Base-by-base conservation (phyloP, 2,113 vertebrate species). In the Ophthalmolycus amberensis region DNA sequence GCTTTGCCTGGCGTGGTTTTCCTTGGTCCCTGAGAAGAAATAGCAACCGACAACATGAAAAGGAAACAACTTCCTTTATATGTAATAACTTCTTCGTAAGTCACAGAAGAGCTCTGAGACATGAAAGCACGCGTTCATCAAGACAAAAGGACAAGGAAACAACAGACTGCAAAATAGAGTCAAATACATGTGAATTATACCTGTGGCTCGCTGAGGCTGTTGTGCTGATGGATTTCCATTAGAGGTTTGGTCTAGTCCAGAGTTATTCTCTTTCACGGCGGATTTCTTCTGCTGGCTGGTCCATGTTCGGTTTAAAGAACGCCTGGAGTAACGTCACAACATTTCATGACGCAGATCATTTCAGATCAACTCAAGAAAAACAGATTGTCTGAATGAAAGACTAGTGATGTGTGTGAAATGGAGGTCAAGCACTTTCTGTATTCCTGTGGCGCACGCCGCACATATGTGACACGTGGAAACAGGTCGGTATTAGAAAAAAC, bases 261-360 rank as follows among this genome's bases (percentile, higher is more conserved):
- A 0, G 12, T 22, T 82, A n/a, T 87, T 81, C 54, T 89, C 77
- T 71, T 84, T 83, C 56, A 63, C 62, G 44, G 52, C 0, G 2
- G 68, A 67, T 48, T 70, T 90, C 64, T 71, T 89, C 60, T 93
- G 88, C 48, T 85, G 93, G 76, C 68, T 91, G 88, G 93, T 95
- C 96, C 96, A 96, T 12, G 95, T 96, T 74, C 0, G 88, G 79
- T 95, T 96, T 80, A 94, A 86, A 38, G 91, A 92, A 73, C 12
- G 70, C 69, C 94, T 97, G 59, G 29, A 12, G 46, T 20, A 69
- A 80, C 1, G 14, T 29, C 20, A 65, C n/a, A 68, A 11, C 22
- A 74, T 74, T 48, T 50, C 2, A 81, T 44, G 42, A 72, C n/a
- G 7, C 15, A 58, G 22, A 50, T 38, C 0, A 58, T 79, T 80